Conservation (phyloP, 2,797 vertebrate genomes). For the Sciurus vulgaris region DNA sequence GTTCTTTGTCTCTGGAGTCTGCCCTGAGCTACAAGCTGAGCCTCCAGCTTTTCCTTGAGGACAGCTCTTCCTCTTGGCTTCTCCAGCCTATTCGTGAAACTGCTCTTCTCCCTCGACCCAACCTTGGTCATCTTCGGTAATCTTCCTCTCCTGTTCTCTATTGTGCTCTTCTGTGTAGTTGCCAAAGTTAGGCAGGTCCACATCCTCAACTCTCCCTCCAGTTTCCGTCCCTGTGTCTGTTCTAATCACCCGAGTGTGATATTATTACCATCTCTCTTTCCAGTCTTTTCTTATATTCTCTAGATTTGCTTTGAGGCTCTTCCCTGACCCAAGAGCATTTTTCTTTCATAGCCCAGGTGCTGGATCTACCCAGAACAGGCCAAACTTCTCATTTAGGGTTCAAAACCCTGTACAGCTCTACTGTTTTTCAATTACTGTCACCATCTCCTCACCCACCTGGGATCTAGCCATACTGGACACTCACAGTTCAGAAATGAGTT, state of each 20-base stretch:
- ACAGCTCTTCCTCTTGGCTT: background rate
- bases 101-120: background rate
- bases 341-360: background rate
- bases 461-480: background rate
- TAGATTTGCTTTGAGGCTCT: background rate
- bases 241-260: background rate
- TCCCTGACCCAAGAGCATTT: background rate
- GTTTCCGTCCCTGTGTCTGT: background rate
- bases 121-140: background rate
- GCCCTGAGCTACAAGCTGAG: background rate
- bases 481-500: background rate
- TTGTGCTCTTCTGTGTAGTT: background rate
- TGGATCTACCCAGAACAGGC: background rate
- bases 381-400: background rate
- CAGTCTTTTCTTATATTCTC: background rate
- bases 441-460: background rate
- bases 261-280: background rate
- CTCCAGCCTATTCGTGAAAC: too few species aligned
- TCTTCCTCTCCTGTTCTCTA: too few species aligned
- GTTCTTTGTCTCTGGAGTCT: slow-evolving; percentile 71
- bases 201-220: background rate
- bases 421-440: background rate
- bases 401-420: background rate
- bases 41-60: background rate
- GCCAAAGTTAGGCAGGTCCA: background rate